A percentile compares a stretch with the other conserved stretches of the same genome.
phyloP scores from a whole-genome alignment of 2,797 vertebrate genomes.

The Scarus forsteni region DNA sequence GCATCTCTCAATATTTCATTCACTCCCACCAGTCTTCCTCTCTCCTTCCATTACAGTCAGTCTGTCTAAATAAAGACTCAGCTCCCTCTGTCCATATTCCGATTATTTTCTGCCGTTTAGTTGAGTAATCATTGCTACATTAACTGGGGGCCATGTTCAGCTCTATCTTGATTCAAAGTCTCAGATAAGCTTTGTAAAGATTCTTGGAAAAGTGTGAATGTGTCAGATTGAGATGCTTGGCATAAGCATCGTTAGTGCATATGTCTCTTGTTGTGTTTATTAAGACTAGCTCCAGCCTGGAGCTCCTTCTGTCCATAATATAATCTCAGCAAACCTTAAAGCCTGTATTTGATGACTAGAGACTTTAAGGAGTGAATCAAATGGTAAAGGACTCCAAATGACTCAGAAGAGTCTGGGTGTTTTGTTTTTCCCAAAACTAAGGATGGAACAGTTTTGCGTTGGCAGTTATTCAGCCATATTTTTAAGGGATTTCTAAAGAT shows the following conservation, averaged over 20 bases:
- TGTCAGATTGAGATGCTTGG: neutral
- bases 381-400: no score
- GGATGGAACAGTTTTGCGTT: no score
- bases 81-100: neutral
- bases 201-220: neutral
- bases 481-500: no score
- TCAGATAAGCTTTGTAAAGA: neutral
- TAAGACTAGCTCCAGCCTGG: no score
- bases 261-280: neutral
- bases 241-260: neutral
- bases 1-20: neutral
- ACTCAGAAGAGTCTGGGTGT: no score
- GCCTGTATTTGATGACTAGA: neutral
- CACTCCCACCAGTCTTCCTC: neutral
- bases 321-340: neutral
- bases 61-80: neutral
- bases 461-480: no score
- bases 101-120: neutral
- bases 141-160: neutral
- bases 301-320: neutral
- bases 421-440: no score
- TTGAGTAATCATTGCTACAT: neutral
- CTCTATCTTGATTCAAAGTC: neutral
- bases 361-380: neutral
- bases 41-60: neutral